These are phyloP conservation scores for Lasioglossum oenotherae DNA, from an alignment of 2,888 invertebrate species.

Conservation along the genomic window DNA sequence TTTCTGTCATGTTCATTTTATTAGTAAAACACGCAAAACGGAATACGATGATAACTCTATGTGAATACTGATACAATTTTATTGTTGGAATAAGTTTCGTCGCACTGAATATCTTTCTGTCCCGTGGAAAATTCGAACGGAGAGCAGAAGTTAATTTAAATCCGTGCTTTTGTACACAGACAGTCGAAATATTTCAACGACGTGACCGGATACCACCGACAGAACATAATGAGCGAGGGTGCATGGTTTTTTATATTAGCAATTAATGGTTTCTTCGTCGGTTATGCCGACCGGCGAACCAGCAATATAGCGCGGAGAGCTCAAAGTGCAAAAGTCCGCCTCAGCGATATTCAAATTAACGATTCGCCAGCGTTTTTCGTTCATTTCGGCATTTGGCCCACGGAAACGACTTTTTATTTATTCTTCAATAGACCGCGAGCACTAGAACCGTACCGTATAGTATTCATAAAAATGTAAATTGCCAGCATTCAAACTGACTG, in stretches of 20 bases:
- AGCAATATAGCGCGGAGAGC: slow-evolving; percentile 30
- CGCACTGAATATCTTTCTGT: background rate
- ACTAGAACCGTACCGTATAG: background rate
- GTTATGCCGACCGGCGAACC: background rate
- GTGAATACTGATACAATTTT: background rate
- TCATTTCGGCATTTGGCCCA: slow-evolving; percentile 36
- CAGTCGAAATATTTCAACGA: background rate
- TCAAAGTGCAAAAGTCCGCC: slow-evolving; percentile 44
- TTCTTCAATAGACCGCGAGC: slow-evolving; percentile 64
- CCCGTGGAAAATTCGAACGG: background rate
- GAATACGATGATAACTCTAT: background rate
- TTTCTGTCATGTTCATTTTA: background rate
- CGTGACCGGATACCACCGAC: too few relatives aligned
- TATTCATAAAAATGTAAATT: slow-evolving; percentile 14
- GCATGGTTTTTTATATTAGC: slow-evolving; percentile 8
- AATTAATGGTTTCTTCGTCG: slow-evolving; percentile 15
- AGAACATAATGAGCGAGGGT: background rate
- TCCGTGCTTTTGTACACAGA: too few relatives aligned
- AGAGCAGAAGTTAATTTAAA: background rate
- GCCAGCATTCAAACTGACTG: background rate
- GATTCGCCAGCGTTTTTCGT: slow-evolving; percentile 54
- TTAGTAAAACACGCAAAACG: background rate
- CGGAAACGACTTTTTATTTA: slow-evolving; percentile 32
- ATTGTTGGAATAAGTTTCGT: background rate
- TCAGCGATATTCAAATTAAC: slow-evolving; percentile 67